Evolutionary conservation across 2,113 vertebrate species (phyloP).

Genomic region (Notiomystis cincta): DNA sequence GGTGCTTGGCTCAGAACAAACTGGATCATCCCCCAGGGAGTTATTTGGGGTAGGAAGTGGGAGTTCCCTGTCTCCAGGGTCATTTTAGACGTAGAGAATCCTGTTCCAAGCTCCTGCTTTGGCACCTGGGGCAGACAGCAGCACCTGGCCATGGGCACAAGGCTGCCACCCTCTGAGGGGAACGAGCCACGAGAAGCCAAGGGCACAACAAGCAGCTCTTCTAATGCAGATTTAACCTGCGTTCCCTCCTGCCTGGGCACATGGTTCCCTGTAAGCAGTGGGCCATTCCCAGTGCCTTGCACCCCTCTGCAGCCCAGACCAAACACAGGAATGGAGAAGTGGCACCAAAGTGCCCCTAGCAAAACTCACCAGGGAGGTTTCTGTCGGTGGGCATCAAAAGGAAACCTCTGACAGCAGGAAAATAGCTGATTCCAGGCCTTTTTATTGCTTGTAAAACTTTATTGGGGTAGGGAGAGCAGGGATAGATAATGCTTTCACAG

Average conservation of each 20-base stretch:
- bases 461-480: constrained; percentile 2
- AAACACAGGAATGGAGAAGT: background rate
- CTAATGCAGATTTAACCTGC: background rate
- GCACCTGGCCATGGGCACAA: background rate
- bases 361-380: background rate
- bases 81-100: background rate
- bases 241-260: background rate
- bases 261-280: background rate
- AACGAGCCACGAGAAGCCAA: background rate
- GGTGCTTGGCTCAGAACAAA: background rate
- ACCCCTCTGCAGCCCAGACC: background rate
- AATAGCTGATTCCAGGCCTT: background rate
- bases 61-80: background rate
- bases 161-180: background rate
- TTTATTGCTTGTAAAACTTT: constrained; percentile 63
- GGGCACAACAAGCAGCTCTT: background rate
- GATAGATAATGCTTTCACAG: constrained; percentile 9
- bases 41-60: background rate
- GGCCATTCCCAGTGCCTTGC: background rate
- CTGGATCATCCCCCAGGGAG: background rate
- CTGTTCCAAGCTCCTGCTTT: background rate
- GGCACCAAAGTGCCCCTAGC: background rate
- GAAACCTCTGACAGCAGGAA: constrained; percentile 11
- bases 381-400: constrained; percentile 34
- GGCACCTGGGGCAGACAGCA: background rate